Evolutionary conservation across 2,888 invertebrate genomes (phyloP), one percentile per base, ranked within the genome.

Genomic region (Norana najaformis): DNA sequence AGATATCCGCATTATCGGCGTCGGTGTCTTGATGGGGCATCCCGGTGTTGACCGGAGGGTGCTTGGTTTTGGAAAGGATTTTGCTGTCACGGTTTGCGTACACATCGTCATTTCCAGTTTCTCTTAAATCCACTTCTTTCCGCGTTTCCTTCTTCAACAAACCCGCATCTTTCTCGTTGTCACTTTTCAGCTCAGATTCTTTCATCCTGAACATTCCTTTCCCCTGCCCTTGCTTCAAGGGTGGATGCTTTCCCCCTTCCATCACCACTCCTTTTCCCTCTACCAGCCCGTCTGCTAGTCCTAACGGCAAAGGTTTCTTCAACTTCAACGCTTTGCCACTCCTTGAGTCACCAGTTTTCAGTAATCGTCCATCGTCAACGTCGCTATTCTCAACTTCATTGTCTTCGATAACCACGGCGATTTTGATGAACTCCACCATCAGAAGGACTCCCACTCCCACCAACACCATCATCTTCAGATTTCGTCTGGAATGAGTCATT

Each of bases 301-400:
- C 36, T 36, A 35, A 1, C 69, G 69, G n/a, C n/a, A n/a, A 69
- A 5, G 69, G 5, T 69, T 69, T 69, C 69, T 69, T 69, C 30
- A 69, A 69, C 69, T n/a, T 69, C n/a, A 69, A 69, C 30, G 30
- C 69, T 69, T 69, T 69, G 8, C 69, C 69, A 36, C 85, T 85
- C 37, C 23, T 85, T 4, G 0, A 35, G 34, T 35, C 30, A 30
- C 37, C 37, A 41, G 88, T 88, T 88, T 30, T 89, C 91, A 14
- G 3, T 88, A 20, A 47, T 89, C 53, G 38, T 89, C 13, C 89
- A 36, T 90, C 90, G 20, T 90, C 91, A 13, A 39, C 91, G 20
- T 88, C 91, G 5, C 23, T 90, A 37, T 69, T 90, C 14, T 90
- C 90, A 18, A 90, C 90, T 14, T 89, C 90, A n/a, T 83, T 85